Base-by-base conservation (phyloP, 1,140 invertebrate species). In the Pachypeltis micranthus region DNA sequence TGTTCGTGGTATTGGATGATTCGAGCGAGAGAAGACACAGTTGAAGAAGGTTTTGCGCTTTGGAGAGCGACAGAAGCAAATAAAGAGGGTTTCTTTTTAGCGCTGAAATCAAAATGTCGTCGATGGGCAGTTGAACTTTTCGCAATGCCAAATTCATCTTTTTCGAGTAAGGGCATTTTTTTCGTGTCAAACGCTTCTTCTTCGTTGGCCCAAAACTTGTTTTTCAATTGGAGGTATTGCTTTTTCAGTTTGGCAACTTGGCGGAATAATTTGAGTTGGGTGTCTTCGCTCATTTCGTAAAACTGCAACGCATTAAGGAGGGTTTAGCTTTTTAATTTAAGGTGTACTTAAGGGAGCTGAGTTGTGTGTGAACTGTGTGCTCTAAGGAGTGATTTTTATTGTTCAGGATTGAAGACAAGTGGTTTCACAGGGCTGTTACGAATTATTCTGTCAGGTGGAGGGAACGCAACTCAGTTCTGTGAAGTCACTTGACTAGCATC, bases 251-350 rank as follows among this genome's bases (percentile, higher is more conserved):
- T 51, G 4, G 23, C 47, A 10, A 51, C 23, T 51, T 51, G 47
- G 23, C 47, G 47, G 21, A 51, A 51, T 10, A 51, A 21, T 21
- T 51, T 21, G 10, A 51, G 47, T 51, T 51, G 47, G 23, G 47
- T 51, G 47, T 51, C 23, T 21, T 51, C 47, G 21, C 47, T 51
- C 47, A 51, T 51, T 21, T 51, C 47, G 47, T 51, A 51, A 21
- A 51, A 21, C 47, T 51, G 19, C n/a, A n/a, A n/a, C n/a, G n/a
- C n/a, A n/a, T n/a, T n/a, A n/a, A n/a, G n/a, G n/a, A n/a, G n/a
- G n/a, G n/a, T n/a, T n/a, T n/a, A n/a, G n/a, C n/a, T n/a, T n/a
- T n/a, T n/a, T n/a, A n/a, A n/a, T n/a, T n/a, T n/a, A n/a, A n/a
- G n/a, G n/a, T n/a, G n/a, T n/a, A n/a, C n/a, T n/a, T n/a, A n/a